A percentile compares a stretch with the other conserved stretches of the same genome.
phyloP scores from a whole-genome alignment of 2,113 vertebrate genomes.

The Bos javanicus region DNA sequence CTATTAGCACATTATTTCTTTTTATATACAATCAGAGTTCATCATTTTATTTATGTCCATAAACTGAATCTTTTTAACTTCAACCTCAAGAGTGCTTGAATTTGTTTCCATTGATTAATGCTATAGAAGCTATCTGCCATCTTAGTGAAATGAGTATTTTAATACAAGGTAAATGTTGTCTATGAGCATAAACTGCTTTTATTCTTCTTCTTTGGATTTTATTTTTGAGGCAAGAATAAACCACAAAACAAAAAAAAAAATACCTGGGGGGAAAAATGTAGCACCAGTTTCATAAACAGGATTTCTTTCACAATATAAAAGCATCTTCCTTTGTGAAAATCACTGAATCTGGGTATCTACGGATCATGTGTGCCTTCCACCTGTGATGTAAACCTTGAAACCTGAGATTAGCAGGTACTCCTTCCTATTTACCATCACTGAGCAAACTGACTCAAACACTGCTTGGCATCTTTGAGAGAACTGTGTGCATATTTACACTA shows the following conservation, averaged over 20 bases:
- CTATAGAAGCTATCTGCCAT: background rate
- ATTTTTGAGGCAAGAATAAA: background rate
- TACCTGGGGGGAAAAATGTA: background rate
- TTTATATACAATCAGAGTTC: background rate
- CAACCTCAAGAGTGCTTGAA: background rate
- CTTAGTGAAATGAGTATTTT: background rate
- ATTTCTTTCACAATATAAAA: background rate
- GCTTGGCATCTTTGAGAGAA: background rate
- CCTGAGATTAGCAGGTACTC: background rate
- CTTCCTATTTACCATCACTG: background rate
- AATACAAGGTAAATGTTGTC: background rate
- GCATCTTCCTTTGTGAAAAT: background rate
- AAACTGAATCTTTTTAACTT: slow-evolving; percentile 18
- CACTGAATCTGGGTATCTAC: background rate
- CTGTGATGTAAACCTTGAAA: background rate
- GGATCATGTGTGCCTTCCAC: background rate
- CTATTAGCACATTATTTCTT: background rate
- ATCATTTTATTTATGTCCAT: background rate
- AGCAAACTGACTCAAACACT: background rate
- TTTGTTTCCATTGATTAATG: background rate
- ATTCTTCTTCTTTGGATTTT: background rate
- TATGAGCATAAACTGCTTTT: background rate
- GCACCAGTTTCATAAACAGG: background rate
- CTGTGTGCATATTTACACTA: background rate
- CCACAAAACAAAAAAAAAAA: background rate